Conservation (phyloP, 2,888 invertebrate species). For the Phaedon cochleariae region DNA sequence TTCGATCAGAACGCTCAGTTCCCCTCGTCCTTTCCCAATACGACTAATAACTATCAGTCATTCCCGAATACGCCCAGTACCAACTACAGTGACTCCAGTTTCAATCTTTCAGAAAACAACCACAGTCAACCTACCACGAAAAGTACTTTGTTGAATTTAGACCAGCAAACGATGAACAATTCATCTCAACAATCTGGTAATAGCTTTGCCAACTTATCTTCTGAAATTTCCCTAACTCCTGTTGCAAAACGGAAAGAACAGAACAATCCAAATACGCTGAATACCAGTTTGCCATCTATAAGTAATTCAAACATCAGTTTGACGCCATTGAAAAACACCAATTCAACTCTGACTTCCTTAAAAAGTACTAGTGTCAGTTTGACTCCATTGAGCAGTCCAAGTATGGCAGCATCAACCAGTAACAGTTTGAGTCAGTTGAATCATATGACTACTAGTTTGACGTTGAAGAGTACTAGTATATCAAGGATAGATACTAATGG, state of each 20-base stretch:
- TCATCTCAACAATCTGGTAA: constrained; percentile 25
- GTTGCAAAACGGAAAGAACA: constrained; percentile 24
- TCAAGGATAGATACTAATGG: too few relatives aligned
- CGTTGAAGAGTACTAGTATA: background rate
- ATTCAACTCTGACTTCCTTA: constrained; percentile 15
- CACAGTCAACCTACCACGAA: constrained; percentile 20
- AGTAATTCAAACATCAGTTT: constrained; percentile 18
- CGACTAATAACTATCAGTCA: constrained; percentile 37
- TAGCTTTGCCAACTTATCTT: constrained; percentile 42
- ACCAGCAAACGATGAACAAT: constrained; percentile 36
- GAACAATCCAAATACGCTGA: constrained; percentile 18
- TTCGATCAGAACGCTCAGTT: constrained; percentile 47
- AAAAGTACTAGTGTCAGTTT: constrained; percentile 30
- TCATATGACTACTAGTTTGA: background rate
- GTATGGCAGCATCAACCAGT: constrained; percentile 10
- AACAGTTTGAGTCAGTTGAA: constrained; percentile 4
- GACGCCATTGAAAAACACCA: constrained; percentile 18
- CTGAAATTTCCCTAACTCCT: constrained; percentile 44
- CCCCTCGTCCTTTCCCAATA: constrained; percentile 41
- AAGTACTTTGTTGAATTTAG: constrained; percentile 45
- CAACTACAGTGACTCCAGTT: constrained; percentile 33
- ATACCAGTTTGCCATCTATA: too few relatives aligned
- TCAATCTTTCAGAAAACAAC: constrained; percentile 32
- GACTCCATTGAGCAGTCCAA: constrained; percentile 28
- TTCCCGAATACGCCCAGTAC: constrained; percentile 37